Percentiles rank a stretch among this genome's conserved stretches.
These are phyloP conservation scores for Lycaena phlaeas DNA, from an alignment of 2,888 invertebrate species.

Conservation along the genomic window DNA sequence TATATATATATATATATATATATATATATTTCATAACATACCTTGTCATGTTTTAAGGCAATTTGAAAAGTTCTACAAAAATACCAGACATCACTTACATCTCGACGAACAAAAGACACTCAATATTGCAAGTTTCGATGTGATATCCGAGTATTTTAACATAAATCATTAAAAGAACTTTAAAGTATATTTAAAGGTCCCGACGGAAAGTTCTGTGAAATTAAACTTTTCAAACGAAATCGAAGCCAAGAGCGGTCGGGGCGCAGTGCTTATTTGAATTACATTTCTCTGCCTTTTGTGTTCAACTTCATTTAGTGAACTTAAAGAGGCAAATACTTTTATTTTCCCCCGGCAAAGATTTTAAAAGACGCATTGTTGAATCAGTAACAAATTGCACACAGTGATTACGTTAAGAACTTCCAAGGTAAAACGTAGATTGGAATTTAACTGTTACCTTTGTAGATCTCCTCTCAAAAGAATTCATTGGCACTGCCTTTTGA, in stretches of 20 bases:
- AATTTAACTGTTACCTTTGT: constrained; percentile 36
- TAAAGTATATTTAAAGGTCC: constrained; percentile 48
- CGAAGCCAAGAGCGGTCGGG: constrained; percentile 53
- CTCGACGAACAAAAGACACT: too few species aligned
- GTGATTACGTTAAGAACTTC: constrained; percentile 58
- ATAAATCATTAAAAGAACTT: constrained; percentile 32
- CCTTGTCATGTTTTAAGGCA: too few species aligned
- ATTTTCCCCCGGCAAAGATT: constrained; percentile 53
- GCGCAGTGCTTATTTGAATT: constrained; percentile 61
- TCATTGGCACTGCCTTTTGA: constrained; percentile 19
- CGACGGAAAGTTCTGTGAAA: constrained; percentile 56
- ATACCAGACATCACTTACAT: too few species aligned
- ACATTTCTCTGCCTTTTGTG: constrained; percentile 64
- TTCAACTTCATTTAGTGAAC: constrained; percentile 69
- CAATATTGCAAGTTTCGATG: too few species aligned
- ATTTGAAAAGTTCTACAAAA: too few species aligned
- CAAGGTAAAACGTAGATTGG: constrained; percentile 44
- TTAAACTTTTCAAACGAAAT: constrained; percentile 60
- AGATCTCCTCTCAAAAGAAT: constrained; percentile 27
- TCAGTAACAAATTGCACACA: constrained; percentile 66
- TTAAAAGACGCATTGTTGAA: constrained; percentile 70
- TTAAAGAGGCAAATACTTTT: constrained; percentile 55
- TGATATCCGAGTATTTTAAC: not conserved
- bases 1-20: too few species aligned
- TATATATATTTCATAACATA: too few species aligned